Conservation (phyloP, 2,113 vertebrate species). For the Tragelaphus scriptus region DNA sequence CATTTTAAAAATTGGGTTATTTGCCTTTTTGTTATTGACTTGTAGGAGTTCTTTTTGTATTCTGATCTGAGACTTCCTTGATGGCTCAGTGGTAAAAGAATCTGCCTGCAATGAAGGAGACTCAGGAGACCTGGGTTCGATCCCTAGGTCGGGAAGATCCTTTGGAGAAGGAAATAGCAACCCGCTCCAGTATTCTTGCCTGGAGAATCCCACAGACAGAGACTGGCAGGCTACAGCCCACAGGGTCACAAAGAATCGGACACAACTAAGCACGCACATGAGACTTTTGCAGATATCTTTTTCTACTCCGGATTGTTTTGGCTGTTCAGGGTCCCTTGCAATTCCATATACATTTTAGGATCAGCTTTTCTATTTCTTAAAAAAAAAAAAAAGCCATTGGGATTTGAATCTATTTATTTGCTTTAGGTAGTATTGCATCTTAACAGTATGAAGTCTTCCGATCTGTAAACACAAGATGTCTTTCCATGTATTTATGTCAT, state of each 20-base stretch:
- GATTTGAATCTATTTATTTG: background rate
- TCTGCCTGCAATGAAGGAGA: background rate
- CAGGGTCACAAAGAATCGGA: background rate
- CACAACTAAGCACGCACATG: background rate
- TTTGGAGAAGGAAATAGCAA: background rate
- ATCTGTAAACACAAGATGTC: background rate
- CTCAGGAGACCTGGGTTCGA: background rate
- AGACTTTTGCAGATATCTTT: background rate
- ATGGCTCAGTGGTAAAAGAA: background rate
- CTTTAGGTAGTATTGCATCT: background rate
- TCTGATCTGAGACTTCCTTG: background rate
- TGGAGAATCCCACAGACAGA: background rate
- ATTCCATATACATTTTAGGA: background rate
- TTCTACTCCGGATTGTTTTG: background rate
- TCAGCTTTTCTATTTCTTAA: background rate
- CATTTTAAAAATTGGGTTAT: background rate
- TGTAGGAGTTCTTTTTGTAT: background rate
- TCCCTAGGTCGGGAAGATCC: background rate
- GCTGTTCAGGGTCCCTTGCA: background rate
- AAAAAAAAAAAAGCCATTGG: background rate
- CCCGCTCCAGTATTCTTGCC: background rate
- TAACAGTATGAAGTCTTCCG: background rate
- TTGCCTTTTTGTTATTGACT: background rate
- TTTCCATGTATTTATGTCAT: background rate
- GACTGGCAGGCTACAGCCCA: background rate